Base-by-base conservation (phyloP, 2,888 invertebrate genomes). In the Dilophus febrilis region DNA sequence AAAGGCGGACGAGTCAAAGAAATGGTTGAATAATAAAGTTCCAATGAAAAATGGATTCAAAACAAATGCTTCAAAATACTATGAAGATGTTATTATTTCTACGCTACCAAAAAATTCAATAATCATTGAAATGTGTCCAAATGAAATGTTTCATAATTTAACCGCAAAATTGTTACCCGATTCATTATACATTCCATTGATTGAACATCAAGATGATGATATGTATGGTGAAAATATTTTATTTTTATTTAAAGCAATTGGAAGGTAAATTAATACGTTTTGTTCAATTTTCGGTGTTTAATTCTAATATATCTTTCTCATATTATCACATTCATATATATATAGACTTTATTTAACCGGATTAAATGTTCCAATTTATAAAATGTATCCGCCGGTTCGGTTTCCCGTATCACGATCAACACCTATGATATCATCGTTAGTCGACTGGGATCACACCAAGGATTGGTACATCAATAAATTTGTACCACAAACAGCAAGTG, bases 361-460 rank as follows among this genome's bases (percentile, higher is more conserved):
- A 2, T 53, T 81, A 39, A 76, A 82, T 51, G 73, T 85, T 2
- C 71, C 78, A 44, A 58, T 90, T 5, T 69, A 79, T 2, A 73
- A 76, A 41, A 64, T 95, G 30, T 91, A 87, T 59, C 82, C 87
- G 0, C 58, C 67, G 22, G 65, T 87, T 0, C 53, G 71, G 32
- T 87, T 74, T 59, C 94, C 94, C 0, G 92, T 94, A 1, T 80
- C 87, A 0, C 70, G 79, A 22, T 80, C 82, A 2, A 94, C 94
- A 0, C 80, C 85, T 0, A 83, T 83, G 74, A 67, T 92, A 34
- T 72, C 85, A 1, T 79, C 87, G 4, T 64, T 82, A 3, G 72
- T 94, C 12, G 73, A 73, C 46, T 94, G 92, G 91, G 83, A 92
- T 48, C 91, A 94, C 52, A 68, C 71, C 14, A 74, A 76, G 44